Evolutionary conservation across 2,888 invertebrate genomes (phyloP), one percentile per base, ranked within the genome.

Genomic region (Maniola hyperantus): DNA sequence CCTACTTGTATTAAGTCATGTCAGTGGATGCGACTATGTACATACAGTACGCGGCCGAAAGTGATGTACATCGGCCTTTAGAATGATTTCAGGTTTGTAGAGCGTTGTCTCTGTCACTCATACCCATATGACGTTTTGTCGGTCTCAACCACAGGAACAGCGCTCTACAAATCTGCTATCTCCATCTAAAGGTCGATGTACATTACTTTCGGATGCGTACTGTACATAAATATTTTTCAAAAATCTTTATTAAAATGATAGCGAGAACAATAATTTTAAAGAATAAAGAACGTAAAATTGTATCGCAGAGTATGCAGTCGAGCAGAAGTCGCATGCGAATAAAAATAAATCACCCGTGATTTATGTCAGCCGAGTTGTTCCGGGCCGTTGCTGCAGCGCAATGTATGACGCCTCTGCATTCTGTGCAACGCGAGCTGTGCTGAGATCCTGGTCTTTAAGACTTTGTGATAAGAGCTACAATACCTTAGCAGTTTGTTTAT

Each of bases 301-400:
- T 79, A 81, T 74, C 80, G 79, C 81, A 77, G 79, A 69, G 60
- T 53, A 72, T 70, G 70, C 71, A 73, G 72, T 69, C 71, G 71
- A 70, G 72, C 70, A 65, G 66, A 67, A 71, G 74, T 89, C 87
- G 86, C 87, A 87, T 83, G 84, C 83, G 83, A 88, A 90, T 91
- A 89, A 91, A 90, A 89, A 91, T 92, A 92, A 91, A 91, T 92
- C 91, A 91, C 83, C 74, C 75, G 84, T 89, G 90, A 91, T 92
- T 89, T 90, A 91, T 89, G 78, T 80, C 80, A 75, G 77, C 80
- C 79, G 78, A 79, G 83, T 85, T 67, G 76, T 76, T 76, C 73
- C 73, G 71, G 70, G 36, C 68, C 69, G 71, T 67, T 70, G 76
- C 78, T 66, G 67, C 54, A 64, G 61, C 61, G 66, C 64, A 63